phyloP scores from a whole-genome alignment of 2,888 invertebrate species.

The Dione juno region DNA sequence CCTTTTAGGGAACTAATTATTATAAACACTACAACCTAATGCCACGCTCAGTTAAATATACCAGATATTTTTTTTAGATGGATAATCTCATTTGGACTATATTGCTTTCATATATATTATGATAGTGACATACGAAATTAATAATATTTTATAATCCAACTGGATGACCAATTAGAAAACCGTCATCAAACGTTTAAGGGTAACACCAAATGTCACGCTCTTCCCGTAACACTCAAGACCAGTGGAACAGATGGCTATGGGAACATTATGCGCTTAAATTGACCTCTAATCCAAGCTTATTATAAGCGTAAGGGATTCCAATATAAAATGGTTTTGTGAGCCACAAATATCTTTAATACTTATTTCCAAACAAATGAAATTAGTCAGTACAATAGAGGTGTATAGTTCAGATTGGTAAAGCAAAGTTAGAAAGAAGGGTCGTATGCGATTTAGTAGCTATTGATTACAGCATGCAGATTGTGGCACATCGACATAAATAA shows the following conservation, averaged over 20 bases:
- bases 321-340: constrained; percentile 25
- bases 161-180: constrained; percentile 61
- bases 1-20: too few relatives aligned
- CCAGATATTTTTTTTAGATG: too few relatives aligned
- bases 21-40: too few relatives aligned
- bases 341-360: constrained; percentile 15
- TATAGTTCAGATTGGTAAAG: constrained; percentile 41
- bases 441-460: constrained; percentile 54
- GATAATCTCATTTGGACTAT: too few relatives aligned
- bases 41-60: too few relatives aligned
- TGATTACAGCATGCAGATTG: constrained; percentile 58
- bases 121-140: neutral
- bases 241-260: constrained; percentile 67
- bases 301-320: constrained; percentile 30
- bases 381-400: constrained; percentile 37
- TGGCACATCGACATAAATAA: constrained; percentile 62
- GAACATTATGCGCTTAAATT: constrained; percentile 43
- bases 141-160: constrained; percentile 2
- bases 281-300: constrained; percentile 35
- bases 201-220: constrained; percentile 70
- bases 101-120: too few relatives aligned
- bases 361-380: constrained; percentile 31
- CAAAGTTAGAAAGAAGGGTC: constrained; percentile 48
- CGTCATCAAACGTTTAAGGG: constrained; percentile 65
- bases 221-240: constrained; percentile 60